Evolutionary conservation across 2,113 vertebrate genomes (phyloP), one percentile per base, ranked within the genome.

Genomic region (Tonatia bakeri): DNA sequence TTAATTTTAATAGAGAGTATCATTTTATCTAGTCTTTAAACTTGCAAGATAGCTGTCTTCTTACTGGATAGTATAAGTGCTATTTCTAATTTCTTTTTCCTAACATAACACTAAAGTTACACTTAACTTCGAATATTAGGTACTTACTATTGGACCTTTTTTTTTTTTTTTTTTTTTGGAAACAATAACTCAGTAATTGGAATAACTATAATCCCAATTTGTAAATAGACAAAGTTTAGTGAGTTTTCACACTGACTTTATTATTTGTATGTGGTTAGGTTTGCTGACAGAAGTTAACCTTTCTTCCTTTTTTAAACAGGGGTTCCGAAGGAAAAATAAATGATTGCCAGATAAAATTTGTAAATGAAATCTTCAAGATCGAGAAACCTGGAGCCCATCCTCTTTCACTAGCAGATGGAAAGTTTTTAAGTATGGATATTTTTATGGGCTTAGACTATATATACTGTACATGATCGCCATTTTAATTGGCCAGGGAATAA

Each of bases 311-410:
- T 94, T 97, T 96, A 97, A 98, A 96, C 98, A 99, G 99, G 95
- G 99, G 99, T 92, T 98, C 99, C 36, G 99, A 98, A 97, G 99
- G 99, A 97, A 98, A 99, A 91, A 99, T 99, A 93, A 99, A 98
- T 96, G 99, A 99, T 96, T 99, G 99, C 98, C 99, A 99, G 97
- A 98, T 99, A 97, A 97, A 99, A 90, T 99, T 99, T 97, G 96
- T 99, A 98, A 99, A 99, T 97, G 99, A 99, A 99, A 98, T 99
- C 97, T 99, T 99, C 99, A 99, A 99, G 98, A 98, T 99, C 95
- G 99, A 99, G 98, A 99, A 99, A 91, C 99, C 99, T 91, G 99
- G 99, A 98, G 97, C 97, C 28, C 99, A 98, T 87, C 98, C 99
- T 1, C 98, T 99, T 91, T 99, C 99, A 28, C 98, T 99, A 96